Conservation (phyloP, 1,140 invertebrate species). For the Bombus huntii region DNA sequence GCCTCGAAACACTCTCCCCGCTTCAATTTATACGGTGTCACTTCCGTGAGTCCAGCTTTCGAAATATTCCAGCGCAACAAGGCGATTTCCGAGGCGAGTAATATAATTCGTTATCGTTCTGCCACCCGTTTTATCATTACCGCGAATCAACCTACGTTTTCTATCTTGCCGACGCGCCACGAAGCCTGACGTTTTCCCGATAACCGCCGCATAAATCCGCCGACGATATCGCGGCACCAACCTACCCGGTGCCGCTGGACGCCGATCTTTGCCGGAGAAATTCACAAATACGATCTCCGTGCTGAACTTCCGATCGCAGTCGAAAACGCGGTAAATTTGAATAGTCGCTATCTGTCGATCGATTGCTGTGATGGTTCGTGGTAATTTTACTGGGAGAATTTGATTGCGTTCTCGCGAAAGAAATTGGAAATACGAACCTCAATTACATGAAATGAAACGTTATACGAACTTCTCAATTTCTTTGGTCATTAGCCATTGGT, state of each 20-base stretch:
- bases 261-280: background rate
- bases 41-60: constrained; percentile 17
- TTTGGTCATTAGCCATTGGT: too few relatives aligned
- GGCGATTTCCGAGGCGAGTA: constrained; percentile 44
- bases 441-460: too few relatives aligned
- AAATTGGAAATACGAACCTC: background rate
- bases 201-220: constrained; percentile 45
- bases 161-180: constrained; percentile 23
- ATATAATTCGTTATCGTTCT: constrained; percentile 49
- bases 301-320: background rate
- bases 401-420: background rate
- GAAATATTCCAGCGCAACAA: constrained; percentile 55
- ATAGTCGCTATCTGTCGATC: background rate
- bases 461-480: too few relatives aligned
- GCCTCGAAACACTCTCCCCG: constrained; percentile 3
- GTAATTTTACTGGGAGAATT: background rate
- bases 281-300: background rate
- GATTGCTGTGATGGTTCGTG: background rate
- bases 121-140: constrained; percentile 31
- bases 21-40: constrained; percentile 51
- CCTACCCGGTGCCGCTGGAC: background rate
- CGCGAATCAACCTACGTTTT: constrained; percentile 38
- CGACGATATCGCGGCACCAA: constrained; percentile 5
- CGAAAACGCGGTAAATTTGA: background rate
- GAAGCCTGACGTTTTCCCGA: constrained; percentile 44